A percentile compares a stretch with the other conserved stretches of the same genome.
phyloP scores from a whole-genome alignment of 1,140 invertebrate species.

The Hylaeus volcanicus region DNA sequence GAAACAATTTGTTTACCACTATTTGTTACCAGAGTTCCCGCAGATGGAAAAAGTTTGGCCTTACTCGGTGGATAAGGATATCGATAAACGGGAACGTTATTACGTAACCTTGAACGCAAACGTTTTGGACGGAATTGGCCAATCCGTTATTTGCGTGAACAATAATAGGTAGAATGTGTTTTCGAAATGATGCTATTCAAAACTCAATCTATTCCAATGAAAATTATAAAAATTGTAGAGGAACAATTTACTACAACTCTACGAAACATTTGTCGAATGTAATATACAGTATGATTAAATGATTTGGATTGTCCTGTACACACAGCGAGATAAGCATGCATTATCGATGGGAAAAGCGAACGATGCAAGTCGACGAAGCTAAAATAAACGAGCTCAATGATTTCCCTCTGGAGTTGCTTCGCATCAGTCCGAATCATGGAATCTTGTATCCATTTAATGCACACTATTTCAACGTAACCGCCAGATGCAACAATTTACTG shows the following conservation, averaged over 20 bases:
- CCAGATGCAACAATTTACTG: conserved; percentile 18
- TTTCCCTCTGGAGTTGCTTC: conserved; percentile 40
- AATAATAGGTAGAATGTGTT: conserved; percentile 50
- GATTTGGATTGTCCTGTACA: too few species aligned
- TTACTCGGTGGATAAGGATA: neutral
- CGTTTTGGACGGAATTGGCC: conserved; percentile 1
- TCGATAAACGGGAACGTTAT: conserved; percentile 19
- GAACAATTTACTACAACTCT: too few species aligned
- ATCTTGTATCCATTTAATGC: conserved; percentile 36
- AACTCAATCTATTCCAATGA: too few species aligned
- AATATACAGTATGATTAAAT: too few species aligned
- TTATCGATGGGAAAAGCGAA: conserved; percentile 60
- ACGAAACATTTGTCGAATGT: too few species aligned
- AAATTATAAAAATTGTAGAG: too few species aligned
- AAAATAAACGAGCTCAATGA: conserved; percentile 14
- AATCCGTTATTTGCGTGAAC: conserved; percentile 30
- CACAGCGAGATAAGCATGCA: conserved; percentile 53
- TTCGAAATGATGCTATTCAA: neutral
- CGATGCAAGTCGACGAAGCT: neutral
- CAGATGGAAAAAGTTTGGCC: conserved; percentile 9
- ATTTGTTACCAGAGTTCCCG: neutral
- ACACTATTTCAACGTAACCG: conserved; percentile 50
- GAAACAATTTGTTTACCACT: too few species aligned
- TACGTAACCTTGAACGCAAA: conserved; percentile 38
- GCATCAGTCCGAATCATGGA: conserved; percentile 53